phyloP scores from a whole-genome alignment of 1,140 invertebrate genomes.

The Gryllus bimaculatus region DNA sequence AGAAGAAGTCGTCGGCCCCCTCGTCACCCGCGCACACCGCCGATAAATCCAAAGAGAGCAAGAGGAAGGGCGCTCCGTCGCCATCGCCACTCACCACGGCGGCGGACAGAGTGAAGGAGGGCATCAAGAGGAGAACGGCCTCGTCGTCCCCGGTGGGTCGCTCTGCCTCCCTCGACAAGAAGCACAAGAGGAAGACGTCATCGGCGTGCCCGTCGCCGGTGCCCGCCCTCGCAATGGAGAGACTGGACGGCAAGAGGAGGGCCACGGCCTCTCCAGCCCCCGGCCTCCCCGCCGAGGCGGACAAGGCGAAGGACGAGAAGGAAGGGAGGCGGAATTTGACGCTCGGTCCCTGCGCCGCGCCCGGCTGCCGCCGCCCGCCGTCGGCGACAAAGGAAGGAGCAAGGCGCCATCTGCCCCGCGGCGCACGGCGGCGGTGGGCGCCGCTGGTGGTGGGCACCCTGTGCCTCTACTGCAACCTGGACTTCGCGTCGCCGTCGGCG shows the following conservation, averaged over 20 bases:
- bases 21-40: no score
- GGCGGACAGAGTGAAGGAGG: background rate
- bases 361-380: no score
- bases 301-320: background rate
- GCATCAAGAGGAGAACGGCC: background rate
- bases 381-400: background rate
- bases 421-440: no score
- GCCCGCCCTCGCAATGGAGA: no score
- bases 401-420: no score
- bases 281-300: no score
- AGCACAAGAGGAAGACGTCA: background rate
- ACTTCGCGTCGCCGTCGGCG: background rate
- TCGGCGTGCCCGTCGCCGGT: background rate
- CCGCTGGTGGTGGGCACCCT: background rate
- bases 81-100: background rate
- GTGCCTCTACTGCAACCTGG: background rate
- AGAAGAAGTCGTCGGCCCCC: background rate
- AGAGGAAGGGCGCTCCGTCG: background rate
- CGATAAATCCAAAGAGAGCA: background rate
- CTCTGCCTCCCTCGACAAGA: background rate
- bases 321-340: background rate
- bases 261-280: no score
- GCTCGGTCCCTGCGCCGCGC: background rate
- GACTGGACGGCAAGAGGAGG: no score
- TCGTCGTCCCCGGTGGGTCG: no score